A percentile compares a stretch with the other conserved stretches of the same genome.
Conservation (phyloP, 2,113 vertebrate genomes). For the Lichenostomus cassidix region DNA sequence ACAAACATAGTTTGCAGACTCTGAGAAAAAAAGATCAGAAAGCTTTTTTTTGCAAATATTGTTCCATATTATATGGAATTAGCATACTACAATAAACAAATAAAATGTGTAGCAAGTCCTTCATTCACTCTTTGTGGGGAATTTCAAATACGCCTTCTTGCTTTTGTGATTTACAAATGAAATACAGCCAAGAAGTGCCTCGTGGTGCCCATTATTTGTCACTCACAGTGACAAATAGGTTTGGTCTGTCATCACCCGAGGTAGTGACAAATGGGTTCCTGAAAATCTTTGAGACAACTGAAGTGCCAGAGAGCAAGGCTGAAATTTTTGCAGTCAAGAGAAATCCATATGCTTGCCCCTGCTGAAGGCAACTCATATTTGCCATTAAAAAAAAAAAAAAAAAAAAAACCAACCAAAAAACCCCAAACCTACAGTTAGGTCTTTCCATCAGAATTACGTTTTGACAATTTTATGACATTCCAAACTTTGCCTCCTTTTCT, state of each 20-base stretch:
- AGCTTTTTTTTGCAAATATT: neutral
- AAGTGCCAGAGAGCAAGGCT: neutral
- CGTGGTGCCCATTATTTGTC: slow-evolving; percentile 41
- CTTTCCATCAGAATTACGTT: neutral
- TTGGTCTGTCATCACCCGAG: slow-evolving; percentile 27
- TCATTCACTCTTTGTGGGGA: neutral
- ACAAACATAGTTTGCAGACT: neutral
- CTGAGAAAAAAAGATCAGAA: neutral
- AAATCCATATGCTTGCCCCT: neutral
- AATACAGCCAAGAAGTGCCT: slow-evolving; percentile 4
- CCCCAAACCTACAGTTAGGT: neutral
- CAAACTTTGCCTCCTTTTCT: neutral
- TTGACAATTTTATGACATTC: neutral
- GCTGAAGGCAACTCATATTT: neutral
- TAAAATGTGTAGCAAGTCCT: neutral
- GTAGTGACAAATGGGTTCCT: slow-evolving; percentile 29
- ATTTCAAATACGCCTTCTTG: neutral
- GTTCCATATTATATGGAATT: neutral
- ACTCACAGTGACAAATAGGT: slow-evolving; percentile 24
- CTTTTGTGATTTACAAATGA: slow-evolving; percentile 49
- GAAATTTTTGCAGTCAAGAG: neutral
- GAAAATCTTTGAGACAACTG: slow-evolving; percentile 11
- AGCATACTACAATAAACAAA: neutral
- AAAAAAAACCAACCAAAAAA: neutral
- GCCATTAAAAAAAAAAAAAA: neutral